Evolutionary conservation across 2,797 vertebrate species (phyloP).

Genomic region (Neomorphus geoffroyi): DNA sequence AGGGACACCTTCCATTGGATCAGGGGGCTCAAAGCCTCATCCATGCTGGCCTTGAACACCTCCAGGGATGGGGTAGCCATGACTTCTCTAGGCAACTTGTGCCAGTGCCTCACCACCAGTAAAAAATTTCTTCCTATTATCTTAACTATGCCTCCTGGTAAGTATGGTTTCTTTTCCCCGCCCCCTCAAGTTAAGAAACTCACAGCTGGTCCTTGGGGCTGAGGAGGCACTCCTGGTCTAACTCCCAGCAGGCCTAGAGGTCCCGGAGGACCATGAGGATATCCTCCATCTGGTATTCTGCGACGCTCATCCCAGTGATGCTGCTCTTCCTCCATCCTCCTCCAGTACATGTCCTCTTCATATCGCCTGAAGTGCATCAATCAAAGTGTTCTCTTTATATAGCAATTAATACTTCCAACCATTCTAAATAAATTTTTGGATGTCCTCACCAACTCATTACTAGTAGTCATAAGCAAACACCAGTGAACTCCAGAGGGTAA

Average conservation of each 20-base stretch:
- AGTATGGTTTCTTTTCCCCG: not conserved
- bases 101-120: too few species aligned
- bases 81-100: too few species aligned
- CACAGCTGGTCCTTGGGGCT: conserved; percentile 92
- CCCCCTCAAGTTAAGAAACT: conserved; percentile 41
- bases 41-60: too few species aligned
- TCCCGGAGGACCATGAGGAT: conserved; percentile 90
- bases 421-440: not conserved
- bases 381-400: not conserved
- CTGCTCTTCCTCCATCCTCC: conserved; percentile 96
- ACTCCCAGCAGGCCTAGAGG: conserved; percentile 93
- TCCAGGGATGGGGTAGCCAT: too few species aligned
- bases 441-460: not conserved
- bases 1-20: too few species aligned
- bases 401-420: not conserved
- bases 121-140: not conserved
- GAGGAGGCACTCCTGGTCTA: conserved; percentile 92
- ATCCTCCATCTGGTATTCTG: conserved; percentile 90
- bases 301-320: conserved; percentile 97
- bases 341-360: conserved; percentile 99
- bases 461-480: not conserved
- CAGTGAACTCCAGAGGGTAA: not conserved
- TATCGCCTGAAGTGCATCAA: conserved; percentile 82
- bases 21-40: too few species aligned
- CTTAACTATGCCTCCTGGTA: not conserved